Percentiles rank a stretch among this genome's conserved stretches.
These are phyloP conservation scores for Tupaia tana DNA, from an alignment of 2,113 vertebrate genomes.

Conservation along the genomic window DNA sequence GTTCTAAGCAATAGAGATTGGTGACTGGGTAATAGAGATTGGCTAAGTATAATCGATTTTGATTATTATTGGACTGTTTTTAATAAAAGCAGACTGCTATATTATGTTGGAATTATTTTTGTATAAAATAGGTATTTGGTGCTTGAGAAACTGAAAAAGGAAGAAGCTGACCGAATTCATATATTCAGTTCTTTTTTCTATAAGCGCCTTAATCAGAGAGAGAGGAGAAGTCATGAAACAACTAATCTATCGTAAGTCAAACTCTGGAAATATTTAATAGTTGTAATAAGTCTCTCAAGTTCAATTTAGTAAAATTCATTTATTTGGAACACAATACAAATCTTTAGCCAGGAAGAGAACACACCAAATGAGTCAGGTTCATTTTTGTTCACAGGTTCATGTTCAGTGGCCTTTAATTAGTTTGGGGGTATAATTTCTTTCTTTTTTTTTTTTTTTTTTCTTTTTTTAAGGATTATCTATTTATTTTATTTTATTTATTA, in stretches of 20 bases:
- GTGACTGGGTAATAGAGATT: not conserved
- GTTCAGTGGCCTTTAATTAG: not conserved
- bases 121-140: conserved; percentile 92
- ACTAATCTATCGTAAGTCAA: conserved; percentile 94
- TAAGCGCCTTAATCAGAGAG: conserved; percentile 98
- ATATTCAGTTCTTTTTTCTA: conserved; percentile 99
- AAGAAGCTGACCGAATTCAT: conserved; percentile 96
- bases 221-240: conserved; percentile 92
- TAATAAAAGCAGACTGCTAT: not conserved
- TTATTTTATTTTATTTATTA: too few species aligned
- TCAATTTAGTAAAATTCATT: conserved; percentile 7
- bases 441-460: too few species aligned
- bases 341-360: not conserved
- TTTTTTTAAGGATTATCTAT: too few species aligned
- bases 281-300: not conserved
- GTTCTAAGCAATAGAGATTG: conserved; percentile 34
- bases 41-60: not conserved
- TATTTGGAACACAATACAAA: not conserved
- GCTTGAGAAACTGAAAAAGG: conserved; percentile 96
- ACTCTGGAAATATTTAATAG: conserved; percentile 46
- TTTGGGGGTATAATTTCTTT: not conserved
- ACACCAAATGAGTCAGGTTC: not conserved
- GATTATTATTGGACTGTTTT: conserved; percentile 12
- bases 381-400: not conserved
- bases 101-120: conserved; percentile 57